Evolutionary conservation across 2,888 invertebrate species (phyloP).

Genomic region (Cryptosula pallasiana): DNA sequence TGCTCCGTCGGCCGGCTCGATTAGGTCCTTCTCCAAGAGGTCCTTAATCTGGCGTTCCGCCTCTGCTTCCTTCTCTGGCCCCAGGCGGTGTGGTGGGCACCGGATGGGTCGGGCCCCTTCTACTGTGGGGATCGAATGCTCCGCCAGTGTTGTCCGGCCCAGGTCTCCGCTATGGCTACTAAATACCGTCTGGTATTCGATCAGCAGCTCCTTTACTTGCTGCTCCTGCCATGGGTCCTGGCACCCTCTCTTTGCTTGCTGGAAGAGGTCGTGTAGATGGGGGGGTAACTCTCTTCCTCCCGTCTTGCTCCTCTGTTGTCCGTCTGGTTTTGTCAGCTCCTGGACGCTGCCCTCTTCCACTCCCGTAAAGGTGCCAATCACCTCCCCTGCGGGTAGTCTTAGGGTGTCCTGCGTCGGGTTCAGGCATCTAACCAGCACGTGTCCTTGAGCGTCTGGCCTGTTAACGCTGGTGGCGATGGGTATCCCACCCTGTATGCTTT

Average conservation of each 20-base stretch:
- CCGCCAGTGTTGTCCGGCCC: neutral
- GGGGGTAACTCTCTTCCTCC: neutral
- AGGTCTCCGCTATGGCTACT: neutral
- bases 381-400: too few relatives aligned
- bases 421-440: too few relatives aligned
- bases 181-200: neutral
- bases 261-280: neutral
- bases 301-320: too few relatives aligned
- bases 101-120: constrained; percentile 13
- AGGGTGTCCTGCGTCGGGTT: too few relatives aligned
- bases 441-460: too few relatives aligned
- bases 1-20: constrained; percentile 3
- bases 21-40: neutral
- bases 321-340: too few relatives aligned
- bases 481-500: too few relatives aligned
- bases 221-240: neutral
- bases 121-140: neutral
- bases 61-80: neutral
- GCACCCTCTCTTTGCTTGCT: neutral
- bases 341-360: too few relatives aligned
- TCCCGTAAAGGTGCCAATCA: neutral
- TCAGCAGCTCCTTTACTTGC: neutral
- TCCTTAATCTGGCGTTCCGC: neutral
- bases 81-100: neutral
- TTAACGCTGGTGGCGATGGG: too few relatives aligned